These are phyloP conservation scores for Puffinus mauretanicus DNA, from an alignment of 2,113 vertebrate species.

Conservation along the genomic window DNA sequence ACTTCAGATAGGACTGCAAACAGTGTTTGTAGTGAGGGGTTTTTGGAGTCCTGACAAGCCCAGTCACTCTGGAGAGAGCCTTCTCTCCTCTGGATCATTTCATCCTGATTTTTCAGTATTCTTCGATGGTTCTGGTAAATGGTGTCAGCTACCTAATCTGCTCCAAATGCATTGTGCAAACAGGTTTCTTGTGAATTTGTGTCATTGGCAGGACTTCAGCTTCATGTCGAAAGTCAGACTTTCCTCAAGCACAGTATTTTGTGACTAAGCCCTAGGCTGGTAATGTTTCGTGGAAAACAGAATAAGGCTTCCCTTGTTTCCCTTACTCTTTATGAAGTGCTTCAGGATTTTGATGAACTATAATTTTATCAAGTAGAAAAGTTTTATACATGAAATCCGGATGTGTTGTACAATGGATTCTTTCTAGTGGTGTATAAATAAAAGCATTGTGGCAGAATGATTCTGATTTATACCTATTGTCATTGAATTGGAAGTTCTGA, in stretches of 20 bases:
- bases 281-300: not conserved
- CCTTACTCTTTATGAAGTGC: slow-evolving; percentile 31
- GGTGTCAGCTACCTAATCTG: not conserved
- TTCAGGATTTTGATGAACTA: slow-evolving; percentile 41
- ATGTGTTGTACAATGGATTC: slow-evolving; percentile 1
- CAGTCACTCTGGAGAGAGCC: not conserved
- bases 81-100: not conserved
- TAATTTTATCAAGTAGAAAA: slow-evolving; percentile 43
- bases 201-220: slow-evolving; percentile 23
- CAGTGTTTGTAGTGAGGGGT: not conserved
- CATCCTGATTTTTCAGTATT: not conserved
- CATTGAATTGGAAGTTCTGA: not conserved
- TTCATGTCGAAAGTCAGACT: not conserved
- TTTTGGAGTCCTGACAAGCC: not conserved
- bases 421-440: slow-evolving; percentile 34
- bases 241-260: slow-evolving; percentile 6
- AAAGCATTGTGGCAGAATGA: slow-evolving; percentile 9
- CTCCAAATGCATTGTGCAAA: not conserved
- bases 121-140: not conserved
- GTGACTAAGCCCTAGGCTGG: slow-evolving; percentile 21
- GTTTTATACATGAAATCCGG: not conserved
- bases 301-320: slow-evolving; percentile 63
- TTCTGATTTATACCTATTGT: slow-evolving; percentile 17
- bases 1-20: not conserved
- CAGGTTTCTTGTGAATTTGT: not conserved